Evolutionary conservation across 2,888 invertebrate genomes (phyloP).

Genomic region (Meganola albula): DNA sequence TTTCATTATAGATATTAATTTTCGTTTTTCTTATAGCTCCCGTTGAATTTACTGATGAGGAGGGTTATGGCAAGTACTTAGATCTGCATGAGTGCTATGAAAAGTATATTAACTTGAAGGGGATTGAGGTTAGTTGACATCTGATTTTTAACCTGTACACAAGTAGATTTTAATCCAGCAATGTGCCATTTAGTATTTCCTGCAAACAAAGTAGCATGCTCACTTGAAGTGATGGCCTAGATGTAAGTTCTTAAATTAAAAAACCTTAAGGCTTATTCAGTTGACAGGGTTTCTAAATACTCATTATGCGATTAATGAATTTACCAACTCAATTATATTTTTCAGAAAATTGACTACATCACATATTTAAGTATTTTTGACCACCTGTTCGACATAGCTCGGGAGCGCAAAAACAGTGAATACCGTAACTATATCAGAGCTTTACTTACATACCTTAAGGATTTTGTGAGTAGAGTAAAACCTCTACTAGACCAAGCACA

Average conservation of each 20-base stretch:
- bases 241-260: too few species aligned
- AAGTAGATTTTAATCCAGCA: too few species aligned
- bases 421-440: slow-evolving; percentile 90
- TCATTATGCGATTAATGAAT: too few species aligned
- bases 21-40: slow-evolving; percentile 75
- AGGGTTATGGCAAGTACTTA: slow-evolving; percentile 98
- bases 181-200: too few species aligned
- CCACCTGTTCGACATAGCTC: slow-evolving; percentile 95
- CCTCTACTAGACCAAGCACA: slow-evolving; percentile 90
- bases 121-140: slow-evolving; percentile 84
- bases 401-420: slow-evolving; percentile 92
- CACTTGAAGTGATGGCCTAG: too few species aligned
- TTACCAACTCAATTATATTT: too few species aligned
- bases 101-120: slow-evolving; percentile 97
- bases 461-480: slow-evolving; percentile 89
- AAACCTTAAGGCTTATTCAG: too few species aligned
- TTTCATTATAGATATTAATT: too few species aligned
- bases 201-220: too few species aligned
- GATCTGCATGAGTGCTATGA: slow-evolving; percentile 98
- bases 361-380: slow-evolving; percentile 96
- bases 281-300: too few species aligned
- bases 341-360: slow-evolving; percentile 94
- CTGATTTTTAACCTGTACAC: not conserved
- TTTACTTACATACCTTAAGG: slow-evolving; percentile 90
- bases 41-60: slow-evolving; percentile 98